Evolutionary conservation across 2,113 vertebrate genomes (phyloP), one percentile per base, ranked within the genome.

Genomic region (Gracilinanus agilis): DNA sequence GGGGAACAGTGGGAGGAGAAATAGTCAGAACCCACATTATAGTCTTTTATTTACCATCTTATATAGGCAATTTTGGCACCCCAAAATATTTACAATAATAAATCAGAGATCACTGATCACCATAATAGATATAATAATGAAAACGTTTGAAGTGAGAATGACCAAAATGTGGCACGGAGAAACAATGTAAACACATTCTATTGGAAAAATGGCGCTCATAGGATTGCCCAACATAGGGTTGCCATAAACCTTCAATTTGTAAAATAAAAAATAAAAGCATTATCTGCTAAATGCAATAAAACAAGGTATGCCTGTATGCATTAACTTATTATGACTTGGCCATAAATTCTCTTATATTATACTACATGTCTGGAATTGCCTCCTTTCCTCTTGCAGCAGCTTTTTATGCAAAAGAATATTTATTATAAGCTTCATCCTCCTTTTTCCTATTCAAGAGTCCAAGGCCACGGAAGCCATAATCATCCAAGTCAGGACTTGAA

Each of bases 401-500:
- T 27, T 90, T 90, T 89, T 25, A 0, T 44, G 88, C 56, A 54
- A 23, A 4, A 88, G 8, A 29, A 6, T 5, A 9, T 54, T 29
- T 92, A 23, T 89, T 49, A 54, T 54, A 54, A 94, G 44, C 27
- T 13, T 10, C 89, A 92, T 94, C 61, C 12, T 95, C 94, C 58
- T 0, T n/a, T 83, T 83, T 83, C n/a, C 67, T 75, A n/a, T 75
- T 75, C 12, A 75, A 40, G 19, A 40, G 21, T 1, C 67, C 67
- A 40, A 83, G n/a, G 19, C 40, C n/a, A 83, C 40, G 67, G n/a
- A 40, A 40, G 3, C 34, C 3, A 27, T 34, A 40, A 83, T 2
- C 19, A 40, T 83, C 67, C 21, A 16, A 83, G 40, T 40, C n/a
- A 40, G 67, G 40, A 83, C 40, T 40, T 40, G n/a, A 83, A 83